Base-by-base conservation (phyloP, 2,113 vertebrate genomes). In the Hypanus sabinus region DNA sequence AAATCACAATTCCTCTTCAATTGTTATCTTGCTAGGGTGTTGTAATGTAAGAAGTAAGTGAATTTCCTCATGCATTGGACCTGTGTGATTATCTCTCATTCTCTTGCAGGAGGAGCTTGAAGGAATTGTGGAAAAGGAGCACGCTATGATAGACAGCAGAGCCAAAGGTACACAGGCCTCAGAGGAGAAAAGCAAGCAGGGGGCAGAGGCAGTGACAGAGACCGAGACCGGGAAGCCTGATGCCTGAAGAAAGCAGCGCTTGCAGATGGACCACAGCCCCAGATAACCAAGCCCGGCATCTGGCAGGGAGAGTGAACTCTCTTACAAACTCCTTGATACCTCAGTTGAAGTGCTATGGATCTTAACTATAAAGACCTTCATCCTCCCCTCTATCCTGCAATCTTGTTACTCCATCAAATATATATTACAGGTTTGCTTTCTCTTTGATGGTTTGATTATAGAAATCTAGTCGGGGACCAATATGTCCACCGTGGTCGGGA, bases 101-200 rank as follows among this genome's bases (percentile, higher is more conserved):
- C 9, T 18, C 38, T 70, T 18, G 5, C 96, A 98, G 98, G 96
- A 94, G 0, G 98, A 98, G 95, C 96, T 99, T 92, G 97, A 98
- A 85, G 98, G 97, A 30, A 71, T 99, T 94, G 97, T 98, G 94
- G 97, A 95, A 94, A 96, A 94, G 91, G 98, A 98, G 90, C 97
- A 98, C 0, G 95, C 96, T 46, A 93, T 94, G 93, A 98, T 98
- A 16, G 97, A 99, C 2, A 95, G 96, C 83, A 96, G 96, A 1
- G 12, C 36, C 6, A 22, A 71, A 38, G 55, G 22, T 11, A 30
- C 68, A 4, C 36, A 27, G 20, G 70, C 22, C 5, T 5, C 27
- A 18, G 60, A 65, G 12, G 30, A 71, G 93, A 5, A 95, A 73
- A 14, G 36, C 20, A 11, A 38, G 5, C 62, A 20, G 9, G 33